phyloP scores from a whole-genome alignment of 2,113 vertebrate species.

The Pseudopipra pipra region DNA sequence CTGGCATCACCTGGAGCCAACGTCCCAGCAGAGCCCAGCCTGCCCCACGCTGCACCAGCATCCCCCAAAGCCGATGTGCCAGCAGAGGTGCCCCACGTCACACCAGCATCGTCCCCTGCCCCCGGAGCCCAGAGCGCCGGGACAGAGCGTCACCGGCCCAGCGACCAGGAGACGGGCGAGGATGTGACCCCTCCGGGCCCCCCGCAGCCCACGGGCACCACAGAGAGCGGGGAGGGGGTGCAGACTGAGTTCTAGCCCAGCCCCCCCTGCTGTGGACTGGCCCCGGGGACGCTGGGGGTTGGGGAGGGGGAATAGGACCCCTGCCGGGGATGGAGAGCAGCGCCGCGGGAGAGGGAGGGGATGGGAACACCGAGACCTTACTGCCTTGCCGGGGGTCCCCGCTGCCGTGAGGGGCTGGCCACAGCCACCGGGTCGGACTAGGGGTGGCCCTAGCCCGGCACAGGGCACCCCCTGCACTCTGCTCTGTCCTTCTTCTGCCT shows the following conservation, averaged over 20 bases:
- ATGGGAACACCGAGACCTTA: background rate
- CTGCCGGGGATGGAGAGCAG: background rate
- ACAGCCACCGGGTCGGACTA: background rate
- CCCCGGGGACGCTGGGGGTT: background rate
- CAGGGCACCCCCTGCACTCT: background rate
- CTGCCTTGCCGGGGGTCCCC: background rate
- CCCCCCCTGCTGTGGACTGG: background rate
- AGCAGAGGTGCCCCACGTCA: background rate
- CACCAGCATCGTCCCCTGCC: background rate
- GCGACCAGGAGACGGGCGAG: conserved; percentile 65
- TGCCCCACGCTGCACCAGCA: fast-evolving
- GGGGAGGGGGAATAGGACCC: background rate
- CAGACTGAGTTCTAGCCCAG: conserved; percentile 76
- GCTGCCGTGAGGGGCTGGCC: background rate
- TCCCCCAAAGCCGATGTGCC: background rate
- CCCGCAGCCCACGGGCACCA: background rate
- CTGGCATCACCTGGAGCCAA: fast-evolving
- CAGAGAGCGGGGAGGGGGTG: conserved; percentile 55
- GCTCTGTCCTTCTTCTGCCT: conserved; percentile 48
- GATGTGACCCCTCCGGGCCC: background rate
- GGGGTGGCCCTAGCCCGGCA: background rate
- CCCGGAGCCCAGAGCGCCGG: background rate
- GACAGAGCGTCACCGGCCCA: conserved; percentile 36
- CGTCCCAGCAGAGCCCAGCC: background rate
- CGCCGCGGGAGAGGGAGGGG: background rate